Base-by-base conservation (phyloP, 1,140 invertebrate genomes). In the Lutraria rhynchaena region DNA sequence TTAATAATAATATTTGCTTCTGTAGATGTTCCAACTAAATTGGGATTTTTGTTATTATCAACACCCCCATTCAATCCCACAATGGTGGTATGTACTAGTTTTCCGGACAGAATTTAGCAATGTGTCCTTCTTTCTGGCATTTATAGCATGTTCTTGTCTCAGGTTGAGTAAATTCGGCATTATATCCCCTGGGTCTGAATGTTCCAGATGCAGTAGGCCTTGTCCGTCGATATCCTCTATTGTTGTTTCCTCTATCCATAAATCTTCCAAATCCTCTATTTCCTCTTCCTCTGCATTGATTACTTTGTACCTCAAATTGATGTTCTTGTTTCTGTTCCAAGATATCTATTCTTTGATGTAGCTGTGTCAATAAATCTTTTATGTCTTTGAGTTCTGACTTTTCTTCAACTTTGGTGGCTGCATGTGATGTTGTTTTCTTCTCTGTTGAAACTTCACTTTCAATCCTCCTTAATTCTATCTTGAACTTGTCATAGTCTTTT, bases 31-130 rank as follows among this genome's bases (percentile, higher is more conserved):
- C 67, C 67, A n/a, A 71, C n/a, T 15, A 71, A 29, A 53, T 71
- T 19, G 29, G 55, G 71, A 19, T 41, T 51, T 46, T 60, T 61
- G 2, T 67, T 22, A 24, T 31, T 37, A 0, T 35, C 17, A n/a
- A 51, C 57, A 51, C 53, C 35, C 22, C 13, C 7, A 19, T 33
- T 35, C 35, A 29, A 22, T 24, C 49, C 51, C 4, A 19, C 17
- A 37, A 73, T 51, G 31, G 55, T 29, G 37, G 55, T 57, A 75
- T 57, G 15, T 58, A 75, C 33, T 60, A 44, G 55, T 75, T 75
- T 41, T 44, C 15, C 29, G 13, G 55, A n/a, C 71, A 75, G 15
- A 24, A 11, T 24, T 2, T n/a, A 27, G 33, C 35, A 29, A 75
- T 31, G 29, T 75, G 71, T 13, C 55, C 71, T 31, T 41, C 15